Base-by-base conservation (phyloP, 2,797 vertebrate genomes). In the Poecilia picta region DNA sequence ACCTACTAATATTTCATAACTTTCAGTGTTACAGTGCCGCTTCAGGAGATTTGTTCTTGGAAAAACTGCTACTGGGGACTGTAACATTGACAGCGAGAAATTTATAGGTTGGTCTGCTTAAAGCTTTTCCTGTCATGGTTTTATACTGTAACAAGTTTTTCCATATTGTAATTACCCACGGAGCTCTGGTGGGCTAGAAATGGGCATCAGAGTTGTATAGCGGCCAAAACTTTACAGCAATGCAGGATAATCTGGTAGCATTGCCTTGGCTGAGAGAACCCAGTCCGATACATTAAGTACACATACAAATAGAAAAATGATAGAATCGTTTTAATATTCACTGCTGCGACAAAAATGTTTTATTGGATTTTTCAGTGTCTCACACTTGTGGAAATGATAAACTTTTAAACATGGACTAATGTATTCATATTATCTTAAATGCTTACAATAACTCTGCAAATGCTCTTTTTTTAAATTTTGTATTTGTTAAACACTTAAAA, bases 1-100 rank as follows among this genome's bases (percentile, higher is more conserved):
- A 85, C 80, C 83, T 82, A 88, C 91, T 90, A 90, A 92, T 94
- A 93, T 94, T 92, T 92, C 81, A 92, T 92, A 76, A 88, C 79
- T 90, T 87, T 89, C 84, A 85, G 72, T 74, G 78, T 87, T 81
- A 81, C 77, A 77, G 49, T 12, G 66, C 80, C 84, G 85, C 85
- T 82, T 88, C 85, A 81, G 59, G 76, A 81, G 86, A 76, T 72
- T n/a, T 53, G 80, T 6, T 82, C 85, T 82, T 86, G 84, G 68
- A 84, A 83, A 81, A 80, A 70, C 62, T 74, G 85, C 89, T 86
- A 72, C 79, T 76, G 81, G 85, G 83, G 74, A 74, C 77, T 28
- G 85, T 87, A 81, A 83, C 76, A 79, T 71, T 83, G 84, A 92
- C 90, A 83, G 86, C 78, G 33, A 86, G 71, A 74, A 86, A 91